These are phyloP conservation scores for Unio pictorum DNA, from an alignment of 2,888 invertebrate genomes.

Conservation along the genomic window DNA sequence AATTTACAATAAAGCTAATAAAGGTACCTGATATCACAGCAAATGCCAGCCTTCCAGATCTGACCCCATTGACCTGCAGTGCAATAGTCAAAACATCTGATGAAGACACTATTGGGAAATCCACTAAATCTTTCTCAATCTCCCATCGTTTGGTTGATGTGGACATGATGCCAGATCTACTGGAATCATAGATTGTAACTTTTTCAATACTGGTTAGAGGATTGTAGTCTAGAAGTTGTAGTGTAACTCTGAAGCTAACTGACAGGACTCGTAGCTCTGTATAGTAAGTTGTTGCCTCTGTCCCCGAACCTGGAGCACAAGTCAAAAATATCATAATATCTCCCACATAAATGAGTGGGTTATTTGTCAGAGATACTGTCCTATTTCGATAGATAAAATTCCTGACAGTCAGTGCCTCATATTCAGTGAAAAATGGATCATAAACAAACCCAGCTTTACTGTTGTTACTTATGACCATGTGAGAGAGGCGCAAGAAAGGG, in stretches of 20 bases:
- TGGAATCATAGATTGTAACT: conserved; percentile 59
- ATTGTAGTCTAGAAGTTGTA: conserved; percentile 68
- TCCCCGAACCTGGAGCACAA: conserved; percentile 35
- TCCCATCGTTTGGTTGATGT: conserved; percentile 41
- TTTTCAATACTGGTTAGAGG: conserved; percentile 63
- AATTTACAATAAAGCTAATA: neutral
- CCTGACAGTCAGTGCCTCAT: conserved; percentile 65
- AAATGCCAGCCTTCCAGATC: conserved; percentile 66
- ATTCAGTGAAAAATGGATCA: conserved; percentile 85
- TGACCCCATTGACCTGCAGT: conserved; percentile 55
- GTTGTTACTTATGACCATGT: conserved; percentile 87
- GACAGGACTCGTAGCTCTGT: conserved; percentile 35
- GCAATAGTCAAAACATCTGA: conserved; percentile 65
- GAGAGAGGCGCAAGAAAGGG: conserved; percentile 75
- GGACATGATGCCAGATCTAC: conserved; percentile 8
- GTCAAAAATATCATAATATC: conserved; percentile 52
- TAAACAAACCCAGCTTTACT: conserved; percentile 90
- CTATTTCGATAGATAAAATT: conserved; percentile 53
- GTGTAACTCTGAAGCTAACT: conserved; percentile 39
- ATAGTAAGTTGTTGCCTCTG: conserved; percentile 35
- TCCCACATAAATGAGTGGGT: conserved; percentile 19
- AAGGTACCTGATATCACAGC: conserved; percentile 64
- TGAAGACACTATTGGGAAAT: conserved; percentile 91
- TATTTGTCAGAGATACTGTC: conserved; percentile 34
- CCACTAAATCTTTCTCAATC: conserved; percentile 82